Evolutionary conservation across 2,113 vertebrate species (phyloP).

Genomic region (Puma concolor): DNA sequence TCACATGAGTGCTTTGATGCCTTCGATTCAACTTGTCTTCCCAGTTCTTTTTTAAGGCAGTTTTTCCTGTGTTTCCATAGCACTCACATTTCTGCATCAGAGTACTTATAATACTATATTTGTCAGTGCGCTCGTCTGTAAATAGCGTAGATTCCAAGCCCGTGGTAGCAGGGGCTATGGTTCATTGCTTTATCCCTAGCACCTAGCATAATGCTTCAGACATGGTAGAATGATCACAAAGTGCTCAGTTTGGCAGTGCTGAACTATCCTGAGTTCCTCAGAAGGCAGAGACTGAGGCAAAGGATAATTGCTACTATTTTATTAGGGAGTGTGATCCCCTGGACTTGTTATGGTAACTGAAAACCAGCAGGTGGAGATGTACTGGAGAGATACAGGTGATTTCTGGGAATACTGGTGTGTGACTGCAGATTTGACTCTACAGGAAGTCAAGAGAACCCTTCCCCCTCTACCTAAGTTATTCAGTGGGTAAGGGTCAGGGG

Average conservation of each 20-base stretch:
- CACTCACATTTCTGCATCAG: background rate
- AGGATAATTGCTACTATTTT: background rate
- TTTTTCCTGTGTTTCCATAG: background rate
- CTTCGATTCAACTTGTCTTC: background rate
- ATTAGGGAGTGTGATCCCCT: background rate
- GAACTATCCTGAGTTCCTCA: background rate
- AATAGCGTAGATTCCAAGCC: background rate
- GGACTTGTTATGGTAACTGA: background rate
- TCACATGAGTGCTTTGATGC: background rate
- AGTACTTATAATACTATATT: background rate
- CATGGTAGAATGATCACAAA: background rate
- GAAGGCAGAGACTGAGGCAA: background rate
- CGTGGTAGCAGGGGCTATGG: background rate
- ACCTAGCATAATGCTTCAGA: background rate
- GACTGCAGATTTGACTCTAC: conserved; percentile 13
- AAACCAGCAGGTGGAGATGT: background rate
- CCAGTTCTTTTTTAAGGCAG: background rate
- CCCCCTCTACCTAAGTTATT: conserved; percentile 58
- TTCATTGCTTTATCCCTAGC: background rate
- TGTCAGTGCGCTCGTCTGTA: background rate
- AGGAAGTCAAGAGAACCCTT: background rate
- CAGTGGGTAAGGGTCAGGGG: background rate
- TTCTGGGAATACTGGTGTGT: background rate
- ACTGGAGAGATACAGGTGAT: background rate
- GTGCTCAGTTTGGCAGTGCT: background rate